Evolutionary conservation across 2,797 vertebrate species (phyloP).

Genomic region (Nothura maculosa): DNA sequence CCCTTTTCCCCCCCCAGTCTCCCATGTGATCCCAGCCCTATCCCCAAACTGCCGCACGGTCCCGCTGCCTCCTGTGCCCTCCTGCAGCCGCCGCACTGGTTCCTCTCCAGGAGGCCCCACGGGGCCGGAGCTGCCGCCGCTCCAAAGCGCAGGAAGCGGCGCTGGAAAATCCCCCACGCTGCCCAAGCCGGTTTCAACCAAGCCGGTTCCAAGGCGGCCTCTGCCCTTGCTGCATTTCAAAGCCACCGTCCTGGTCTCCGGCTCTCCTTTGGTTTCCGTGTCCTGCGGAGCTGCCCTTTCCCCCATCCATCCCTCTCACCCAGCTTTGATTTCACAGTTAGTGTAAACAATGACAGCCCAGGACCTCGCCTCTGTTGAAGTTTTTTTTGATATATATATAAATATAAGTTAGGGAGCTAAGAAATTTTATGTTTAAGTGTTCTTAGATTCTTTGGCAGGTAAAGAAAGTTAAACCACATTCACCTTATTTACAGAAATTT

Average conservation of each 20-base stretch:
- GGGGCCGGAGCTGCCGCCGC: too few relatives aligned
- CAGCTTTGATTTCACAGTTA: slow-evolving; percentile 49
- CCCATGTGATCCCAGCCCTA: background rate
- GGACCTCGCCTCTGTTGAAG: slow-evolving; percentile 73
- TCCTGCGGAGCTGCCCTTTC: slow-evolving; percentile 55
- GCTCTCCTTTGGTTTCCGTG: slow-evolving; percentile 39
- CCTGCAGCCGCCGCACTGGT: background rate
- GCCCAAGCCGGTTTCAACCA: too few relatives aligned
- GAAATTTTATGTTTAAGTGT: slow-evolving; percentile 68
- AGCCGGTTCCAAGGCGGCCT: background rate
- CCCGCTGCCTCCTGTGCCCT: background rate
- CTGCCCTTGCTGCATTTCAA: slow-evolving; percentile 53
- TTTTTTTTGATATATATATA: slow-evolving; percentile 40
- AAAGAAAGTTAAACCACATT: slow-evolving; percentile 65
- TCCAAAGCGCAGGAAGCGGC: background rate
- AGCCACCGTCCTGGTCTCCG: slow-evolving; percentile 8
- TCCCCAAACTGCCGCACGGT: slow-evolving; percentile 60
- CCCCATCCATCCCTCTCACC: background rate
- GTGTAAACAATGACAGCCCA: slow-evolving; percentile 72
- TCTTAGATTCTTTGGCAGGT: slow-evolving; percentile 63
- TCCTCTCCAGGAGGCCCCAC: background rate
- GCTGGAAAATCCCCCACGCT: background rate
- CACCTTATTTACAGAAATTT: slow-evolving; percentile 67
- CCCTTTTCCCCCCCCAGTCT: background rate
- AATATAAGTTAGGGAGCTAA: slow-evolving; percentile 54